Base-by-base conservation (phyloP, 53 echinoderm and acorn worm species). In the Apostichopus leukothele region DNA sequence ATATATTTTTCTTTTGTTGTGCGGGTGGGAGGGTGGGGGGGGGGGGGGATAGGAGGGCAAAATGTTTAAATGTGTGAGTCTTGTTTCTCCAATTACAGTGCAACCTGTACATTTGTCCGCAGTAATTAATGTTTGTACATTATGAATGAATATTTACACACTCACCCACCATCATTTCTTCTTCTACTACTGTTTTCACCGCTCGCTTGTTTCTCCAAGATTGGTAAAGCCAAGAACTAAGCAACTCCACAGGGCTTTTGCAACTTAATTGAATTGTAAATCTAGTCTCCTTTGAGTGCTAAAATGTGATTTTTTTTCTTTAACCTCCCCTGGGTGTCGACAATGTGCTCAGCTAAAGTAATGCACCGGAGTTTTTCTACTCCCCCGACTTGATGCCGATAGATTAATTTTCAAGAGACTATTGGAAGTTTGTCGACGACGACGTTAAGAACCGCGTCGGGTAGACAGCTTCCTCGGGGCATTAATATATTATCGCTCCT, bases 211-310 rank as follows among this genome's bases (percentile, higher is more conserved):
- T 63, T 16, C 63, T 63, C 3, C 63, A 4, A 63, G 63, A 63
- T 13, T 14, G 11, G 63, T 63, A 63, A 63, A 63, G 11, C 16
- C 14, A 63, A 16, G 63, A 63, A 16, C 16, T 63, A 63, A 16
- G 11, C 11, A 63, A 63, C 63, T 16, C 63, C 63, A 63, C 8
- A 63, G 79, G 51, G 79, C 51, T 53, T 79, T 16, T 79, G 50
- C 54, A 79, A 52, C 11, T 50, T 79, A 79, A 79, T 79, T 79
- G 79, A 79, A 79, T 79, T 79, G 79, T 79, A 79, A 79, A 79
- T 79, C 79, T 79, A 79, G 52, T 51, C 79, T 53, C n/a, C 79
- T 79, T 52, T 53, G 52, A 19, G 79, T 52, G 53, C 79, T 79
- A 19, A 53, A 26, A 27, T 39, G 79, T 79, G 50, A 50, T 52